Percentiles rank a stretch among this genome's conserved stretches.
Evolutionary conservation across 2,113 vertebrate species (phyloP).

Genomic region (Tapirus terrestris): DNA sequence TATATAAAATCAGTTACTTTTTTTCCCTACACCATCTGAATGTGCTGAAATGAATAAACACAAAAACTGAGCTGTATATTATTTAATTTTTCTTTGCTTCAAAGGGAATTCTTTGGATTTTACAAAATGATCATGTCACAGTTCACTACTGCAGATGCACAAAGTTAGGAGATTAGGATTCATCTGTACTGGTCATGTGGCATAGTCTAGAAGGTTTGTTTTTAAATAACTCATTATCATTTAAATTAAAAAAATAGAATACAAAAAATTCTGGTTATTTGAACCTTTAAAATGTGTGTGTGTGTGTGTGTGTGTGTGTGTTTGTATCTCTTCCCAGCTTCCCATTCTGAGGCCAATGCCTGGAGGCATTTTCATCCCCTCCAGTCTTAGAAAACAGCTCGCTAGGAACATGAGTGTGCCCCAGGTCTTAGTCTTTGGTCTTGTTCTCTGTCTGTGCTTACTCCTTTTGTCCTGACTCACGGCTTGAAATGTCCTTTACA

Average conservation of each 20-base stretch:
- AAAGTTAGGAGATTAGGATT: not conserved
- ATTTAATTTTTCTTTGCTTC: not conserved
- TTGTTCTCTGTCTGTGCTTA: not conserved
- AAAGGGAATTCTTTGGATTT: conserved; percentile 3
- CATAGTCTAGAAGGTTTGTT: not conserved
- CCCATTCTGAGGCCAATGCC: not conserved
- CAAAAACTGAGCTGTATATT: not conserved
- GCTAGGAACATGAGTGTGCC: no score
- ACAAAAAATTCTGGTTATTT: not conserved
- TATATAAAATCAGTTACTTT: not conserved
- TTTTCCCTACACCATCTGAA: not conserved
- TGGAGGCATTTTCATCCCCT: not conserved
- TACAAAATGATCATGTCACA: not conserved
- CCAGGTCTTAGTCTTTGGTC: not conserved
- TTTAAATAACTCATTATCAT: not conserved
- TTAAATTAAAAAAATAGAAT: not conserved
- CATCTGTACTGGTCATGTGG: not conserved
- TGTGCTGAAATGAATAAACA: not conserved
- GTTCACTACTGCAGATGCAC: not conserved
- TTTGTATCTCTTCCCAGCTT: not conserved
- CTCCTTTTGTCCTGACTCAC: not conserved
- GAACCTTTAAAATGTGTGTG: not conserved
- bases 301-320: not conserved
- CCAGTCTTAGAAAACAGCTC: not conserved
- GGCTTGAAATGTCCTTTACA: not conserved